Evolutionary conservation across 2,888 invertebrate species (phyloP).

Genomic region (Tinea semifulvella): DNA sequence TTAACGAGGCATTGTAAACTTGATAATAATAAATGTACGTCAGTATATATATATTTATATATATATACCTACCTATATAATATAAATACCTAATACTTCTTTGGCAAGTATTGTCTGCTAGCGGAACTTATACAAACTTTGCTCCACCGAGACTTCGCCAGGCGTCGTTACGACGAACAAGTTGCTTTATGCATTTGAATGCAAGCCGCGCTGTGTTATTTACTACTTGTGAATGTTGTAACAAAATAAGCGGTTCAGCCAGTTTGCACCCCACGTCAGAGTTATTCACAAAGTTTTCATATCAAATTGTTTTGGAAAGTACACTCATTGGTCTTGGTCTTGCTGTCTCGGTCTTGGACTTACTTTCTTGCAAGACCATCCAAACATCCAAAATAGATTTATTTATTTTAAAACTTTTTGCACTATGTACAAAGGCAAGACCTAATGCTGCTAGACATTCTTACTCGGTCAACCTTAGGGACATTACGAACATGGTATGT

Average conservation of each 20-base stretch:
- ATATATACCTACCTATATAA: too few relatives aligned
- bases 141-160: slow-evolving; percentile 6
- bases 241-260: slow-evolving; percentile 1
- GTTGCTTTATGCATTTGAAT: slow-evolving; percentile 10
- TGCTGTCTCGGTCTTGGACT: too few relatives aligned
- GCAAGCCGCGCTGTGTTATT: background rate
- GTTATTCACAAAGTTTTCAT: background rate
- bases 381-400: too few relatives aligned
- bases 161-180: slow-evolving; percentile 1
- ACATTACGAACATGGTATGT: too few relatives aligned
- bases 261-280: background rate
- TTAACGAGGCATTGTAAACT: background rate
- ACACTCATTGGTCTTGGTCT: too few relatives aligned
- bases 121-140: slow-evolving; percentile 9
- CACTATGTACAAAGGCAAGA: too few relatives aligned
- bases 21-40: background rate
- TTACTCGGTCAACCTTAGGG: too few relatives aligned
- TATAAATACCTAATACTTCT: background rate
- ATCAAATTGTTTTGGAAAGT: too few relatives aligned
- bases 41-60: background rate
- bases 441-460: too few relatives aligned
- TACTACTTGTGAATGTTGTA: slow-evolving; percentile 7
- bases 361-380: too few relatives aligned
- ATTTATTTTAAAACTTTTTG: too few relatives aligned
- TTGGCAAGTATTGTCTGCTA: slow-evolving; percentile 4